Base-by-base conservation (phyloP, 2,797 vertebrate genomes). In the Ceyx erithaca region DNA sequence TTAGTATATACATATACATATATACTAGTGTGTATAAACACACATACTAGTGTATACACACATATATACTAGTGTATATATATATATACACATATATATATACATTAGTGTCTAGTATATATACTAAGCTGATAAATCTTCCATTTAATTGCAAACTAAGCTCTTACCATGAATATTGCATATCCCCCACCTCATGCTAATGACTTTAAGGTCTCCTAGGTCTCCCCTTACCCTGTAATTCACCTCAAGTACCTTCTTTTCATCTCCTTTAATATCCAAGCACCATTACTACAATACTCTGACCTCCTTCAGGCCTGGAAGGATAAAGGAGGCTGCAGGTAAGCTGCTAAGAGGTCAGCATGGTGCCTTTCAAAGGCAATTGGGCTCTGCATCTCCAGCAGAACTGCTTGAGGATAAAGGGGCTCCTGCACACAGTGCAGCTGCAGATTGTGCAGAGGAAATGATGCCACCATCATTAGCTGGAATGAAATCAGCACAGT, bases 221-320 rank as follows among this genome's bases (percentile, higher is more conserved):
- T 93, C 54, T 94, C 81, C 72, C 73, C 35, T 89, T 92, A 93
- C 87, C 66, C 92, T 85, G 78, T 75, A 91, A 94, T 80, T 85
- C 49, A 85, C 33, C 31, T 75, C 59, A 68, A 91, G 80, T 62
- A 87, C 80, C 83, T 85, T 92, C 82, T 91, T 92, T 78, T 89
- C 73, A 85, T 92, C 82, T 57, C 61, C 89, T 70, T 80, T 89
- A 41, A 70, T 33, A 80, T 37, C 23, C 64, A 77, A 66, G 37
- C 7, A 49, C 0, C 3, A 79, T 17, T 15, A 66, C 6, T 22
- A 68, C 37, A 92, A 87, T 20, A 77, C 85, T 9, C 13, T 61
- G 22, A 80, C 17, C 57, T 45, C 45, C 45, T 82, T 67, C 41
- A 48, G 48, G 48, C 35, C 64, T 14, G 22, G 23, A 80, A 90